Base-by-base conservation (phyloP, 2,113 vertebrate genomes). In the Larimichthys crocea region DNA sequence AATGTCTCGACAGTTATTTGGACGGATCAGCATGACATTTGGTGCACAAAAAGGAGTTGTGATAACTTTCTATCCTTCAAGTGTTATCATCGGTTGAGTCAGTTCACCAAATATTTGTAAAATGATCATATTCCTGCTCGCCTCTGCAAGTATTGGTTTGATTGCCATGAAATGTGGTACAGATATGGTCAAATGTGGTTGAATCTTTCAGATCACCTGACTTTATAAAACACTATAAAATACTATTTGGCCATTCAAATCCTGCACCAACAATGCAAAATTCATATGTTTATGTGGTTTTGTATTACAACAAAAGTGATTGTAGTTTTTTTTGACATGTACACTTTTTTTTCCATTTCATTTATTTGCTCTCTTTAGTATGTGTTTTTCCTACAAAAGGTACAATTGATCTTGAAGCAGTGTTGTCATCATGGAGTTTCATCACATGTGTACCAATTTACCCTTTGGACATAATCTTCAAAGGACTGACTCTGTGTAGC, bases 391-490 rank as follows among this genome's bases (percentile, higher is more conserved):
- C 14, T 31, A 0, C 26, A 26, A 26, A 26, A 3, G 52, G 35
- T 29, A 42, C 11, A 69, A 20, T 55, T 56, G 50, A 56, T 44
- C 29, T 46, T 29, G 6, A 56, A 56, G 53, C 69, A 3, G 22
- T 24, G 55, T 78, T 71, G 52, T 55, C 46, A 61, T 15, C 0
- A 0, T 59, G 44, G 17, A 26, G 26, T 35, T 46, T 59, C 26
- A n/a, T 60, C 48, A 31, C 64, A 61, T 46, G 17, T 76, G 53
- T 40, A 60, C 26, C 42, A 71, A 44, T 86, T 31, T 72, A 79
- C 59, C 53, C 67, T 86, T 82, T 83, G 74, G 67, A 85, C 78
- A 61, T 7, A 35, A 52, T 80, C 81, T 81, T 81, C 44, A 61
- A 68, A 83, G 46, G 4, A 63, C 22, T 67, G 29, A 42, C 79